Evolutionary conservation across 2,113 vertebrate genomes (phyloP).

Genomic region (Toxostoma redivivum): DNA sequence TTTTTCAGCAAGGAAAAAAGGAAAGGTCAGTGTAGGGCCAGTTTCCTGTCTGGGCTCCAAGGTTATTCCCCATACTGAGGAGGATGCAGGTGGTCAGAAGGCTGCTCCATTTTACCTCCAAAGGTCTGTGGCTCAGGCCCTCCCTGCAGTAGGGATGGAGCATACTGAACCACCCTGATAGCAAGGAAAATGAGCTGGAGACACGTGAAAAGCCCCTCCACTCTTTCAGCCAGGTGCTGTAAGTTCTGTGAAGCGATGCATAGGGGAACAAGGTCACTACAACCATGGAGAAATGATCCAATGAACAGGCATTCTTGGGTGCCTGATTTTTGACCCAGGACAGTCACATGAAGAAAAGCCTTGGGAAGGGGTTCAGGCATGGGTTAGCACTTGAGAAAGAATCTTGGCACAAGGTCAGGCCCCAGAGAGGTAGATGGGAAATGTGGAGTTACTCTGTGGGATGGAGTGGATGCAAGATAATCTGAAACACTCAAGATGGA

Average conservation of each 20-base stretch:
- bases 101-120: not conserved
- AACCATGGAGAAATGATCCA: not conserved
- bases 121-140: not conserved
- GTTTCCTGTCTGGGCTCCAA: not conserved
- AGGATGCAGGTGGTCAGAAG: not conserved
- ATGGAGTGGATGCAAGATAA: not conserved
- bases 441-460: not conserved
- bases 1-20: not conserved
- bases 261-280: not conserved
- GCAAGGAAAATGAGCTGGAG: rapidly evolving
- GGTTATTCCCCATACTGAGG: not conserved
- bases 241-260: not conserved
- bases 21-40: not conserved
- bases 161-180: rapidly evolving
- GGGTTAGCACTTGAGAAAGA: not conserved
- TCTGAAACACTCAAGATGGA: not conserved
- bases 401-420: not conserved
- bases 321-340: not conserved
- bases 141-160: not conserved
- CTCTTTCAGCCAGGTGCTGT: not conserved
- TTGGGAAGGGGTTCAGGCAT: not conserved
- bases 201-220: not conserved
- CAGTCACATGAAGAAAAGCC: not conserved
- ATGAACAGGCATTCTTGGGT: not conserved
- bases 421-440: not conserved